Percentiles rank a stretch among this genome's conserved stretches.
phyloP scores from a whole-genome alignment of 1,140 invertebrate species.

The Cherax destructor region DNA sequence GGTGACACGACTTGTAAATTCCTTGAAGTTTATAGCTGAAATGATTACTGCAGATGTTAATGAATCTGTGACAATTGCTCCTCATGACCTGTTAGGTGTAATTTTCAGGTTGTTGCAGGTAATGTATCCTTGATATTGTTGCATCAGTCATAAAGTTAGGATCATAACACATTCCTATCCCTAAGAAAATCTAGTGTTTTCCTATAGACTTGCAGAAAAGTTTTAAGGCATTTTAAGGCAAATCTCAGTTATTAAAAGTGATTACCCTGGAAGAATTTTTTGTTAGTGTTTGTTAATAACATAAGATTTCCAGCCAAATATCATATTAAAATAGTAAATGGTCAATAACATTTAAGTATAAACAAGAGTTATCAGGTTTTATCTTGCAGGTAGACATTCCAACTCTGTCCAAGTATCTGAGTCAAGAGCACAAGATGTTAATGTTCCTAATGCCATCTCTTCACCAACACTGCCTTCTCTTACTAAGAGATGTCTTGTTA shows the following conservation, averaged over 20 bases:
- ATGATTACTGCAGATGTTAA: slow-evolving; percentile 27
- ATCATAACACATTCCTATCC: too few species aligned
- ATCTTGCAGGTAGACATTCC: neutral
- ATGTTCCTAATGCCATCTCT: slow-evolving; percentile 20
- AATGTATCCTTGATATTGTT: neutral
- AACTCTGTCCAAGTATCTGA: neutral
- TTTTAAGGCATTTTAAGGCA: too few species aligned
- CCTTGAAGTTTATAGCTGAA: slow-evolving; percentile 22
- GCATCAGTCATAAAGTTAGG: too few species aligned
- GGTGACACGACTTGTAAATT: slow-evolving; percentile 11
- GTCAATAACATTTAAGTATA: too few species aligned
- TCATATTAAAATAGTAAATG: too few species aligned
- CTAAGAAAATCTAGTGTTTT: too few species aligned
- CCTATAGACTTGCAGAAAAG: too few species aligned
- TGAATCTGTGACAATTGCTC: neutral
- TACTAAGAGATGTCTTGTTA: slow-evolving; percentile 12
- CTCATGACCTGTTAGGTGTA: slow-evolving; percentile 4
- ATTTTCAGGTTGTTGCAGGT: slow-evolving; percentile 38
- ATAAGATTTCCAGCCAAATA: too few species aligned
- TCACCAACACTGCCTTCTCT: slow-evolving; percentile 20
- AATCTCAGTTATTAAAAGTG: too few species aligned
- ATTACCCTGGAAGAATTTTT: too few species aligned
- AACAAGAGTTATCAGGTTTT: neutral
- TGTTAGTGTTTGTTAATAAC: too few species aligned
- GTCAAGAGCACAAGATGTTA: slow-evolving; percentile 41